Evolutionary conservation across 2,797 vertebrate species (phyloP).

Genomic region (Chiroxiphia lanceolata): DNA sequence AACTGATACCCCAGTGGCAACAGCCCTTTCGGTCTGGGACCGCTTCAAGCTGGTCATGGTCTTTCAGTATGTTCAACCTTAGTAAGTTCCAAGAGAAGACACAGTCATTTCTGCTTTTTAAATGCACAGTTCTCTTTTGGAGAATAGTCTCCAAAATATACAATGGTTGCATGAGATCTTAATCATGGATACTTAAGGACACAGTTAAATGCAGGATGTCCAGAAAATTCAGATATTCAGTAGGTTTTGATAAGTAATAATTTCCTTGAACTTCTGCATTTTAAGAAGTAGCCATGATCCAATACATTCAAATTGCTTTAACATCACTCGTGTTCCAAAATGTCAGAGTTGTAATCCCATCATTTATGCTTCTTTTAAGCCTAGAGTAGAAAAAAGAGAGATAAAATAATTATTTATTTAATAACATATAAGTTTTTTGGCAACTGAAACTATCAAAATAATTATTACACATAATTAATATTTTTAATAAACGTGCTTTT

Average conservation of each 20-base stretch:
- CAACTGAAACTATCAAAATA: background rate
- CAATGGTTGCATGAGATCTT: conserved; percentile 75
- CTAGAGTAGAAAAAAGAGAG: conserved; percentile 53
- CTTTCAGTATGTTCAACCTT: conserved; percentile 76
- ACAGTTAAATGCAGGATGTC: conserved; percentile 36
- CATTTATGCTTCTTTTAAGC: background rate
- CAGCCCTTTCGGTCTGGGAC: conserved; percentile 89
- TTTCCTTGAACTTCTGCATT: conserved; percentile 53
- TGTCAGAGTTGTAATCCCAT: conserved; percentile 19
- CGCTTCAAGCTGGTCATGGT: conserved; percentile 93
- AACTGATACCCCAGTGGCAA: conserved; percentile 74
- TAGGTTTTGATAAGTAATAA: conserved; percentile 43
- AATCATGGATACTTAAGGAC: conserved; percentile 68
- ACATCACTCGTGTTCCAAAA: background rate
- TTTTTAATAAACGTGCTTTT: background rate
- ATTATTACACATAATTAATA: background rate
- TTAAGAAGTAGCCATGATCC: conserved; percentile 52
- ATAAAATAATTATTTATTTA: conserved; percentile 37
- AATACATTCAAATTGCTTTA: conserved; percentile 39
- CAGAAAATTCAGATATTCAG: conserved; percentile 49
- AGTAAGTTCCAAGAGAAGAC: conserved; percentile 76
- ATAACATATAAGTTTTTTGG: background rate
- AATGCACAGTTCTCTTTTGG: conserved; percentile 71
- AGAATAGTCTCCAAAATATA: conserved; percentile 77
- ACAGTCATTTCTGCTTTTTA: conserved; percentile 73